These are phyloP conservation scores for Sarcoramphus papa DNA, from an alignment of 2,797 vertebrate genomes.

Conservation along the genomic window DNA sequence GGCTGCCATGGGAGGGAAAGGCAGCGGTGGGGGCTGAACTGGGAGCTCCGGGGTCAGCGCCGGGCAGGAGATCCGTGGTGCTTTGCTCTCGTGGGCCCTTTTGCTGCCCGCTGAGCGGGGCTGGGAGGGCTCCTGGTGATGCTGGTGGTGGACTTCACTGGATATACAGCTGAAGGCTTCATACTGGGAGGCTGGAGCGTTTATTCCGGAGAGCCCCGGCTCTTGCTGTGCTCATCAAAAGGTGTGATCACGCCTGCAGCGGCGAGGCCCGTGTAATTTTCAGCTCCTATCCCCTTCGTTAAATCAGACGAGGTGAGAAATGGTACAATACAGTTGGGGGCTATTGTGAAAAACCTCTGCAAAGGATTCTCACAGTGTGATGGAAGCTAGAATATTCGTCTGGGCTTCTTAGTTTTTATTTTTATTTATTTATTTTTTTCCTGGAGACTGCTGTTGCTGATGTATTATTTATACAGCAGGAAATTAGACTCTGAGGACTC, in stretches of 20 bases:
- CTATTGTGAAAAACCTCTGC: constrained; percentile 26
- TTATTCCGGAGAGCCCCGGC: neutral
- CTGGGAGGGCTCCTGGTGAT: neutral
- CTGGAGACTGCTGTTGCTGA: constrained; percentile 21
- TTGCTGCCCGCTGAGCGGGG: accelerated
- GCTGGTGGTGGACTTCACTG: neutral
- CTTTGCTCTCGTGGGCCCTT: neutral
- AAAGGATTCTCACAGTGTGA: constrained; percentile 18
- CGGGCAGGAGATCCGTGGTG: accelerated
- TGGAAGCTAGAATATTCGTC: constrained; percentile 26
- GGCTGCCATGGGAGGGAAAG: neutral
- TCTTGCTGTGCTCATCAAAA: constrained; percentile 1
- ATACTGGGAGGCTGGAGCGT: neutral
- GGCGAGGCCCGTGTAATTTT: neutral
- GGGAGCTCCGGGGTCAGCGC: neutral
- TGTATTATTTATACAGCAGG: constrained; percentile 65
- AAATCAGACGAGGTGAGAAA: constrained; percentile 39
- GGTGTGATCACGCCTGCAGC: constrained; percentile 22
- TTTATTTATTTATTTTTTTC: neutral
- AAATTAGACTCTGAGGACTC: constrained; percentile 64
- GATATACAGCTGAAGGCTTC: neutral
- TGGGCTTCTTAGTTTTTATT: neutral
- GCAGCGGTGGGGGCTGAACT: neutral
- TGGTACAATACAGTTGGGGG: neutral
- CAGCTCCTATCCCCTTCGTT: constrained; percentile 6